Percentiles rank a stretch among this genome's conserved stretches.
Evolutionary conservation across 2,888 invertebrate genomes (phyloP).

Genomic region (Caprella mutica): DNA sequence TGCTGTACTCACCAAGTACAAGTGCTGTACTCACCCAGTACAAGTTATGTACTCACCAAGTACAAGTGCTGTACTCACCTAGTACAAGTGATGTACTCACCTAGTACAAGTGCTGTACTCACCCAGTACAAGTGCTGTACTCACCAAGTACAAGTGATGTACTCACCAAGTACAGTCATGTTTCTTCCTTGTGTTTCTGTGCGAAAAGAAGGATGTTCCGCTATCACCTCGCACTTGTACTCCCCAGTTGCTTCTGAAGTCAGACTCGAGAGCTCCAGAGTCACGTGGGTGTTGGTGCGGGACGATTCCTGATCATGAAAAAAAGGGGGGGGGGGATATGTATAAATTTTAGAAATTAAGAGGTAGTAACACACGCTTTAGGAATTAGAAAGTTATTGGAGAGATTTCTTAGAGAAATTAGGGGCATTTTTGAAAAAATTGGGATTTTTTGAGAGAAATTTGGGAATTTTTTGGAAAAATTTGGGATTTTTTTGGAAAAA

Average conservation of each 20-base stretch:
- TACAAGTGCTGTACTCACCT: background rate
- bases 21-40: background rate
- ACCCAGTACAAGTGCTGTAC: background rate
- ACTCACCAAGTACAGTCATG: constrained; percentile 27
- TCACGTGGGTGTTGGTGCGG: constrained; percentile 18
- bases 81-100: constrained; percentile 8
- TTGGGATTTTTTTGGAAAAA: too few species aligned
- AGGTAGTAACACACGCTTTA: background rate
- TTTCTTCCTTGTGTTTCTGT: constrained; percentile 17
- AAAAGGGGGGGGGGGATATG: background rate
- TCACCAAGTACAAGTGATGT: background rate
- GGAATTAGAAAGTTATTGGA: background rate
- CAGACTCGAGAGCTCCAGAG: constrained; percentile 18
- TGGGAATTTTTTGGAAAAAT: too few species aligned
- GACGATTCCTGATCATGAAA: constrained; percentile 13
- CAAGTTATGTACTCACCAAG: background rate
- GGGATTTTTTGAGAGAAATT: too few species aligned
- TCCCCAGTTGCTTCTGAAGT: constrained; percentile 25
- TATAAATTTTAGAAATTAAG: background rate
- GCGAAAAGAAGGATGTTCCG: constrained; percentile 30
- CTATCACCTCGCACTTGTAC: constrained; percentile 33
- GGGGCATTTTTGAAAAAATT: too few species aligned
- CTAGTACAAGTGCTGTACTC: constrained; percentile 15
- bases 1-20: background rate
- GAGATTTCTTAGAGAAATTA: too few species aligned